These are phyloP conservation scores for Sinocyclocheilus maitianheensis DNA, from an alignment of 2,113 vertebrate species.

Conservation along the genomic window DNA sequence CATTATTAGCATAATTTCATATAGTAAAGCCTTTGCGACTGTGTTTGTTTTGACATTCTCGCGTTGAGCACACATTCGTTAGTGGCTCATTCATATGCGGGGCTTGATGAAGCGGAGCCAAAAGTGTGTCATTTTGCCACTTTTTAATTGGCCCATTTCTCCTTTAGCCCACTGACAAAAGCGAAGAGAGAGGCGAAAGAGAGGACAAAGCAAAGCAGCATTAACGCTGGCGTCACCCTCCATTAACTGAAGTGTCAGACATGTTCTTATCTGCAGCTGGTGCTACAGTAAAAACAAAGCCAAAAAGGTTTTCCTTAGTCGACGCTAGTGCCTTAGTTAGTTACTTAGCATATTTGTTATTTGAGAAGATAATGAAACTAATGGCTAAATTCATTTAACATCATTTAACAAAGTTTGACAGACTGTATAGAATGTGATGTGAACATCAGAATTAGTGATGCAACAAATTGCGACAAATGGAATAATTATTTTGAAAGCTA, in stretches of 20 bases:
- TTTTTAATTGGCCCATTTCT: slow-evolving; percentile 52
- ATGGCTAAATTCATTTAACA: background rate
- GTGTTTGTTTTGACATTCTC: slow-evolving; percentile 19
- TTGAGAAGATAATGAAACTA: background rate
- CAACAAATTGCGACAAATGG: too few species aligned
- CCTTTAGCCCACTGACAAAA: slow-evolving; percentile 32
- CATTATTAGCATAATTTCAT: background rate
- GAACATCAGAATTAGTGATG: background rate
- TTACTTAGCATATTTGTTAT: background rate
- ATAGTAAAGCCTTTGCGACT: background rate
- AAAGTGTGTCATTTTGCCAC: slow-evolving; percentile 43
- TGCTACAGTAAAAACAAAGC: background rate
- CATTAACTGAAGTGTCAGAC: slow-evolving; percentile 38
- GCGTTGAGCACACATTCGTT: slow-evolving; percentile 15
- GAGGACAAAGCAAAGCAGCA: slow-evolving; percentile 11
- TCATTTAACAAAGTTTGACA: background rate
- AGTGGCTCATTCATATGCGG: slow-evolving; percentile 17
- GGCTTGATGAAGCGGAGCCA: slow-evolving; percentile 35
- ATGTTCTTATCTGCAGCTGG: slow-evolving; percentile 26
- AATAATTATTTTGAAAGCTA: too few species aligned
- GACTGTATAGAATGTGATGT: too few species aligned
- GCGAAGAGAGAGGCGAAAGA: background rate
- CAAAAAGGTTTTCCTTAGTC: background rate
- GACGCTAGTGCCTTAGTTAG: background rate
- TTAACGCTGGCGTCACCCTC: slow-evolving; percentile 25